Evolutionary conservation across 2,113 vertebrate genomes (phyloP).

Genomic region (Aptenodytes patagonicus): DNA sequence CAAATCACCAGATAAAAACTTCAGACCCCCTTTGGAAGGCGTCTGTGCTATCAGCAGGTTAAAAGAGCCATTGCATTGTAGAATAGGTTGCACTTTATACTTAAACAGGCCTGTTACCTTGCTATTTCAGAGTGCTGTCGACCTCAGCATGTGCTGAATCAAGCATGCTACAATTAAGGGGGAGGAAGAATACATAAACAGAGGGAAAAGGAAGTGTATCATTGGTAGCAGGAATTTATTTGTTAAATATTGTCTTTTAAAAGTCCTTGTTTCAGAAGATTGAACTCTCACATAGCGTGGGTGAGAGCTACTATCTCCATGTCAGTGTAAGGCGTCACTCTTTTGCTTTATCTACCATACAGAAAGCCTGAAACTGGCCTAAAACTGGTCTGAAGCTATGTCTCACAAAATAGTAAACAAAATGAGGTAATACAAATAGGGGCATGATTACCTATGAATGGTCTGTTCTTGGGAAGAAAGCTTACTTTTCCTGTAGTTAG

Average conservation of each 20-base stretch:
- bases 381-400: not conserved
- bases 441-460: not conserved
- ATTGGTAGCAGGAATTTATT: not conserved
- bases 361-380: not conserved
- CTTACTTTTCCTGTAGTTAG: not conserved
- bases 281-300: rapidly evolving
- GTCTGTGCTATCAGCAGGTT: not conserved
- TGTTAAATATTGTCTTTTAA: not conserved
- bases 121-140: not conserved
- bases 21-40: not conserved
- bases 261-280: not conserved
- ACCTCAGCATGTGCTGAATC: not conserved
- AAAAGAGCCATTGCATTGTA: not conserved
- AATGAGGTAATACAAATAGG: rapidly evolving
- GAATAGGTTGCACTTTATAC: not conserved
- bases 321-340: not conserved
- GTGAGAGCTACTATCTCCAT: not conserved
- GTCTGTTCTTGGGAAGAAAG: not conserved
- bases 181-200: not conserved
- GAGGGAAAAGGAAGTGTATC: not conserved
- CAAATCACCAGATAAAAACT: not conserved
- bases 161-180: not conserved
- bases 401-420: not conserved
- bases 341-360: not conserved
- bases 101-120: not conserved